Evolutionary conservation across 1,140 invertebrate species (phyloP).

Genomic region (Drosophila hydei): DNA sequence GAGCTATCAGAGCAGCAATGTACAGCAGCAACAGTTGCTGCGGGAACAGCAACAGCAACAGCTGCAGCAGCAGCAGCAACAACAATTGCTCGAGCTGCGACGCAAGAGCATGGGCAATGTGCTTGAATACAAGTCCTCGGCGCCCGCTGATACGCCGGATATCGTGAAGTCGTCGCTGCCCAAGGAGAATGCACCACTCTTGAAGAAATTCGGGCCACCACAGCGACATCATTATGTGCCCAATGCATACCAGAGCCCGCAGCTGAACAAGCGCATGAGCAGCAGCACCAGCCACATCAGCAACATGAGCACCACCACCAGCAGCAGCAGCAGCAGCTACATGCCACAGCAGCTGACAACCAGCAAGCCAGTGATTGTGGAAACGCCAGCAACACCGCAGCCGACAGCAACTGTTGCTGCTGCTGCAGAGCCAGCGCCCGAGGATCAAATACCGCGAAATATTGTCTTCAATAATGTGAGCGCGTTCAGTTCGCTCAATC

Average conservation of each 20-base stretch:
- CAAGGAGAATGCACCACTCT: constrained; percentile 71
- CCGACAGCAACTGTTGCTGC: not conserved
- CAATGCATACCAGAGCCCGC: constrained; percentile 79
- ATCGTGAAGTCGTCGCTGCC: constrained; percentile 82
- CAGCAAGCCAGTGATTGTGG: constrained; percentile 71
- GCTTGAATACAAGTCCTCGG: constrained; percentile 75
- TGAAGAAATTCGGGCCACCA: constrained; percentile 81
- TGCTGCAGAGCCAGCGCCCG: constrained; percentile 38
- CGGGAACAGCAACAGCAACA: constrained; percentile 44
- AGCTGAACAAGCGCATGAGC: constrained; percentile 41
- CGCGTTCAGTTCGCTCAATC: constrained; percentile 66
- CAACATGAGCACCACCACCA: constrained; percentile 19
- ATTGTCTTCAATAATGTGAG: constrained; percentile 81
- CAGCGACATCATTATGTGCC: constrained; percentile 79
- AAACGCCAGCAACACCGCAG: constrained; percentile 71
- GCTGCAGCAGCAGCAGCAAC: constrained; percentile 32
- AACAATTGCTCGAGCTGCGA: constrained; percentile 47
- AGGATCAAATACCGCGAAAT: constrained; percentile 79
- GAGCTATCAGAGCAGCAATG: constrained; percentile 4
- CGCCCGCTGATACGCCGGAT: constrained; percentile 75
- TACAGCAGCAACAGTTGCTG: constrained; percentile 1
- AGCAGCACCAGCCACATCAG: constrained; percentile 25
- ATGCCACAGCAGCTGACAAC: not conserved
- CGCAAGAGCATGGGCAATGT: constrained; percentile 75
- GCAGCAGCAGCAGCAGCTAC: constrained; percentile 26